phyloP scores from a whole-genome alignment of 1,140 invertebrate genomes.

The Hyposmocoma kahamanoa region DNA sequence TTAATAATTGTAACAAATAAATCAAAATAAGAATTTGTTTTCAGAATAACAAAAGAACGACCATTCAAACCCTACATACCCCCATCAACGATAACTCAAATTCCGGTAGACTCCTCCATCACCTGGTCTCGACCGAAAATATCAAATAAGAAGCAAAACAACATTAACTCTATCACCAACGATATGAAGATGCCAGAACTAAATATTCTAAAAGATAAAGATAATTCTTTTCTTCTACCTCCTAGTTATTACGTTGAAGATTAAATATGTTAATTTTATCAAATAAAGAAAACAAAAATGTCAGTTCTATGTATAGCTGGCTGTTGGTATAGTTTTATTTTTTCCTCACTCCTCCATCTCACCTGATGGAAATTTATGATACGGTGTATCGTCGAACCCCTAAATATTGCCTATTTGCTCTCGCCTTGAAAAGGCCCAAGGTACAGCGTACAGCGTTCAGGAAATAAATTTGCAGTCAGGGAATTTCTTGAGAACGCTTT shows the following conservation, averaged over 20 bases:
- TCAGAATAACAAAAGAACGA: conserved; percentile 1
- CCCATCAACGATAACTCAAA: conserved; percentile 29
- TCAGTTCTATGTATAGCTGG: not conserved
- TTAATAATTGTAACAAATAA: too few species aligned
- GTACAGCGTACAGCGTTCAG: too few species aligned
- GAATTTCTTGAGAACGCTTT: too few species aligned
- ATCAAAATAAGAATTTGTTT: too few species aligned
- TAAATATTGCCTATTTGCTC: too few species aligned
- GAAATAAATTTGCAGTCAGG: too few species aligned
- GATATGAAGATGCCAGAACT: too few species aligned
- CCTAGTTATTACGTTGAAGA: not conserved
- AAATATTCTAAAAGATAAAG: too few species aligned
- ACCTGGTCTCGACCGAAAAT: conserved; percentile 15
- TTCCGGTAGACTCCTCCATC: conserved; percentile 8
- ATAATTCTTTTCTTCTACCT: not conserved
- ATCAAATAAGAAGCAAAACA: conserved; percentile 10
- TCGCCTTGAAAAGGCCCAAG: too few species aligned
- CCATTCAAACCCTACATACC: conserved; percentile 7
- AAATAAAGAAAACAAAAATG: not conserved
- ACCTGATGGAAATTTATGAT: not conserved
- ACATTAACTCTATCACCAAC: too few species aligned
- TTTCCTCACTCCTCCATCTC: not conserved
- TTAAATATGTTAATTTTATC: not conserved
- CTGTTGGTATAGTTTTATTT: not conserved
- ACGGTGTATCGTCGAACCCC: too few species aligned